Conservation (phyloP, 2,797 vertebrate genomes). For the Poliocrania exsul region DNA sequence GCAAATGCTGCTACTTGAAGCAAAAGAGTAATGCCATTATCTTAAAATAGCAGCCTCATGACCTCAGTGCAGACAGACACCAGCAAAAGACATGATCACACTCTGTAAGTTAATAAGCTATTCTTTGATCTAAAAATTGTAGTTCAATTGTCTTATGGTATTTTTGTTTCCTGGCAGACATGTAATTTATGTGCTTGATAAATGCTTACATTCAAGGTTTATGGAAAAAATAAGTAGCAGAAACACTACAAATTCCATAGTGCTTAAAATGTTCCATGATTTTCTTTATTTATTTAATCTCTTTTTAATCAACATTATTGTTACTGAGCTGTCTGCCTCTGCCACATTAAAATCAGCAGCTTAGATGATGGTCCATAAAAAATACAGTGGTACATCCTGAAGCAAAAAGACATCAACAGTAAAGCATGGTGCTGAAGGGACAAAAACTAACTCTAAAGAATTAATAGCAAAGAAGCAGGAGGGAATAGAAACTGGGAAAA, state of each 20-base stretch:
- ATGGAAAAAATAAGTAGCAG: neutral
- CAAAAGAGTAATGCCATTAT: slow-evolving; percentile 10
- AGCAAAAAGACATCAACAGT: neutral
- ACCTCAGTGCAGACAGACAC: slow-evolving; percentile 16
- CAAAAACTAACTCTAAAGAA: neutral
- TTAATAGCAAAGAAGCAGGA: neutral
- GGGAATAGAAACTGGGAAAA: neutral
- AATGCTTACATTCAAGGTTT: neutral
- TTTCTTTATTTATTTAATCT: neutral
- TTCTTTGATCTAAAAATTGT: neutral
- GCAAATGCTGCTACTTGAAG: neutral
- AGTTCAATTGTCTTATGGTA: neutral
- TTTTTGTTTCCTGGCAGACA: neutral
- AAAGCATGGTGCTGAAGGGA: neutral
- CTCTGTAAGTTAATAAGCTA: neutral
- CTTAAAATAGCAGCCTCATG: slow-evolving; percentile 24
- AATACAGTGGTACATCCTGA: neutral
- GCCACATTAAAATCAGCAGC: neutral
- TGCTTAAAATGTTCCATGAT: neutral
- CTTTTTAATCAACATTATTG: neutral
- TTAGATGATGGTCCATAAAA: neutral
- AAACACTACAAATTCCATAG: neutral
- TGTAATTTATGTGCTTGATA: neutral
- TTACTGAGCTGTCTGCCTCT: neutral
- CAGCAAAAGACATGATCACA: slow-evolving; percentile 20